Evolutionary conservation across 2,113 vertebrate species (phyloP).

Genomic region (Nycticorax nycticorax): DNA sequence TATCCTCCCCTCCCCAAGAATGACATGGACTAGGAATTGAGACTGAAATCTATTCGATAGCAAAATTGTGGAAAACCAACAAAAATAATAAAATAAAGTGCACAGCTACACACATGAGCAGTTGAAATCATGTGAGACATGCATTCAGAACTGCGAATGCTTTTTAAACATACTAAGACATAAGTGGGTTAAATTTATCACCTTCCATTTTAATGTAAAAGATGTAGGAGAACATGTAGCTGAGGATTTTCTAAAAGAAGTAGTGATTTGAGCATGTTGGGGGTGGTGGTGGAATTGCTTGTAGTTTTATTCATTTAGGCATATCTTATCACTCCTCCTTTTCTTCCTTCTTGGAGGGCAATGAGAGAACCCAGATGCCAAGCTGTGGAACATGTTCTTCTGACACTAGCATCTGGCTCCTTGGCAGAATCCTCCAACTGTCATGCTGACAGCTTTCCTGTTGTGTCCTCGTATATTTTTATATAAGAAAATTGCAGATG

Average conservation of each 20-base stretch:
- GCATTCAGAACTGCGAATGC: constrained; percentile 5
- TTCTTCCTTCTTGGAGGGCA: constrained; percentile 64
- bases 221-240: constrained; percentile 40
- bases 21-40: background rate
- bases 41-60: background rate
- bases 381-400: constrained; percentile 77
- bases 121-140: constrained; percentile 41
- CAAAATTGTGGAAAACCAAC: background rate
- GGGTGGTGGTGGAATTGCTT: constrained; percentile 51
- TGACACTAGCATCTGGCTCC: constrained; percentile 74
- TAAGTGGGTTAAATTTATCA: constrained; percentile 56
- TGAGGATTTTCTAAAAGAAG: constrained; percentile 62
- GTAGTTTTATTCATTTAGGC: constrained; percentile 70
- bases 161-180: constrained; percentile 49
- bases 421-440: constrained; percentile 72
- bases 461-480: constrained; percentile 72
- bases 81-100: constrained; percentile 33
- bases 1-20: background rate
- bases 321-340: constrained; percentile 73
- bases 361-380: constrained; percentile 75
- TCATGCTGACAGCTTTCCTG: constrained; percentile 74
- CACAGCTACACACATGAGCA: background rate
- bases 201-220: constrained; percentile 64
- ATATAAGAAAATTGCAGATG: constrained; percentile 67
- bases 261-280: constrained; percentile 26